Percentiles rank a stretch among this genome's conserved stretches.
phyloP scores from a whole-genome alignment of 2,113 vertebrate species.

The Solea senegalensis region DNA sequence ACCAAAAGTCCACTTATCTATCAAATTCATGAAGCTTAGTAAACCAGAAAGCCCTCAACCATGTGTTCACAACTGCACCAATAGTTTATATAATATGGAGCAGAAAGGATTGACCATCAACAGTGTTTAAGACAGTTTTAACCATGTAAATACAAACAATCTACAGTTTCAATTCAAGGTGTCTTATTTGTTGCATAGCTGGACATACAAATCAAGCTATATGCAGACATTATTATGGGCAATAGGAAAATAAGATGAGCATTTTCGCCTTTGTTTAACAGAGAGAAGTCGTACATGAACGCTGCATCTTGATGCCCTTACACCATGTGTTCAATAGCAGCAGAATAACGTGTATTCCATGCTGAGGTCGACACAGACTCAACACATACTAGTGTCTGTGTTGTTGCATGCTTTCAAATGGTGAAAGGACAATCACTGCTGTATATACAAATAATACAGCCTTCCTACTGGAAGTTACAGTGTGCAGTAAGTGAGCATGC shows the following conservation, averaged over 20 bases:
- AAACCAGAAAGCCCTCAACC: background rate
- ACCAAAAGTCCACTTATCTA: background rate
- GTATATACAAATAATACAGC: background rate
- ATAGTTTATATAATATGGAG: background rate
- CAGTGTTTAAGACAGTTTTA: background rate
- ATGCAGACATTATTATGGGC: background rate
- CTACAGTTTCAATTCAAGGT: background rate
- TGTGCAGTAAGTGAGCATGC: background rate
- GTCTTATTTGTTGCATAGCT: background rate
- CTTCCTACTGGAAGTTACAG: background rate
- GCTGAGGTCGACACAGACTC: background rate
- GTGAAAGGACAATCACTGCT: background rate
- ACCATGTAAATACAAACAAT: background rate
- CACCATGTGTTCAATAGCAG: background rate
- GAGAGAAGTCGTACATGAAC: background rate
- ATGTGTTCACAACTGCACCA: background rate
- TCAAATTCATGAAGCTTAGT: background rate
- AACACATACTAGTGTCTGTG: background rate
- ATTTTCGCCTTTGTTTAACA: background rate
- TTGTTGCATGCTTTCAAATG: background rate
- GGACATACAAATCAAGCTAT: background rate
- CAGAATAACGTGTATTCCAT: background rate
- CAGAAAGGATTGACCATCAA: background rate
- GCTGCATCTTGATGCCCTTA: background rate
- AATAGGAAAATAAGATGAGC: background rate